Percentiles rank a stretch among this genome's conserved stretches.
Evolutionary conservation across 2,113 vertebrate genomes (phyloP).

Genomic region (Tricholaema leucomelas): DNA sequence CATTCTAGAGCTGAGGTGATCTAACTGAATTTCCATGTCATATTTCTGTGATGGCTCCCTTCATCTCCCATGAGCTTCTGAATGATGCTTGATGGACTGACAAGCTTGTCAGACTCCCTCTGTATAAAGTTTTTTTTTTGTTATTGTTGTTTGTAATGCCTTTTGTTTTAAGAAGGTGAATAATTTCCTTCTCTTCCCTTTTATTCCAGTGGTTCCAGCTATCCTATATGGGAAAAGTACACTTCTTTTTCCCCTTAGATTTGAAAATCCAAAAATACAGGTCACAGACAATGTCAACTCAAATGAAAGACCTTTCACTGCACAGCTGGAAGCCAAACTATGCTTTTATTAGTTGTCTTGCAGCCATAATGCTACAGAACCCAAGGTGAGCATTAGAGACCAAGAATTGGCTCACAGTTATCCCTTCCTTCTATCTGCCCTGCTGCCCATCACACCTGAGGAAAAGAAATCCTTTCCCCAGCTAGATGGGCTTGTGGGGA

Average conservation of each 20-base stretch:
- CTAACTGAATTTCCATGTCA: neutral
- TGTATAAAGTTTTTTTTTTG: neutral
- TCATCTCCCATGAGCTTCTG: neutral
- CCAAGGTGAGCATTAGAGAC: neutral
- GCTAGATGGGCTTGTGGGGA: neutral
- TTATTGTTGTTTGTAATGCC: neutral
- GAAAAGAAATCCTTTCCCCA: neutral
- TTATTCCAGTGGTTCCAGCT: neutral
- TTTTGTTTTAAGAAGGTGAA: neutral
- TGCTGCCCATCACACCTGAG: neutral
- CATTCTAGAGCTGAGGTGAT: neutral
- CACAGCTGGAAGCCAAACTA: neutral
- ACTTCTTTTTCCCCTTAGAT: neutral
- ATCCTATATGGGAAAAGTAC: neutral
- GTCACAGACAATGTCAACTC: neutral
- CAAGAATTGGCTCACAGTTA: neutral
- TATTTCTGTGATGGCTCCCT: neutral
- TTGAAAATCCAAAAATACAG: neutral
- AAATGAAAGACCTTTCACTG: neutral
- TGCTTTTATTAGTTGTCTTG: neutral
- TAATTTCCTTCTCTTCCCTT: neutral
- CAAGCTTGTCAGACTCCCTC: neutral
- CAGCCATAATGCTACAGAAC: neutral
- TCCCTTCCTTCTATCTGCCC: neutral
- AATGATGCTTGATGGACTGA: neutral